Base-by-base conservation (phyloP, 37 sponge, comb jelly and placozoan genomes). In the Eunapius fragilis region DNA sequence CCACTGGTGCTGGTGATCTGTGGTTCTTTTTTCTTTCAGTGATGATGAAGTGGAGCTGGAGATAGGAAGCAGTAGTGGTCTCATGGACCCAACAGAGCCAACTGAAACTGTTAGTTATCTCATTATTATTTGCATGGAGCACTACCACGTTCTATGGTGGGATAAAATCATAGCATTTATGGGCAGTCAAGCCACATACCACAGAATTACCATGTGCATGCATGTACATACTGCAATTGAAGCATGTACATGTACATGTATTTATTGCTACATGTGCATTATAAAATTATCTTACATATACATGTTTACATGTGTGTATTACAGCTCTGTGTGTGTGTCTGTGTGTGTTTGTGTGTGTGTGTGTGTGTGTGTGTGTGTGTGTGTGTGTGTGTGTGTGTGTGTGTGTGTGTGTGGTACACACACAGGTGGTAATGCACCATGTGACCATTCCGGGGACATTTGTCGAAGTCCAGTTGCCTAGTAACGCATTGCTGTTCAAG, bases 381-480 rank as follows among this genome's bases (percentile, higher is more conserved):
- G n/a, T n/a, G n/a, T 11, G 14, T 17, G 14, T 58, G 48, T 37
- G 1, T 77, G 41, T 77, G 0, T 17, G 14, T 36, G 11, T 24
- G 37, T 77, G 0, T 36, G 14, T 58, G 25, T 37, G 28, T 27
- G n/a, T n/a, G n/a, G n/a, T n/a, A n/a, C n/a, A n/a, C n/a, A n/a
- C n/a, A n/a, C n/a, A 88, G 82, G 88, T 69, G 17, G 76, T 86
- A 69, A 28, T 83, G 36, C 91, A 91, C 68, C 91, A 91, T 71
- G 96, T 95, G 25, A 90, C 85, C 31, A 87, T 95, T 47, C 93
- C 96, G 3, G 96, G 96, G 34, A 90, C 96, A 31, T 90, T 95
- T 82, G 94, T 95, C 9, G 93, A 95, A 88, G 96, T 95, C 11
- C 13, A 91, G 37, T 69, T 95, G 70, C 78, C 92, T 0, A 92